Evolutionary conservation across 2,113 vertebrate species (phyloP), one percentile per base, ranked within the genome.

Genomic region (Anser cygnoides): DNA sequence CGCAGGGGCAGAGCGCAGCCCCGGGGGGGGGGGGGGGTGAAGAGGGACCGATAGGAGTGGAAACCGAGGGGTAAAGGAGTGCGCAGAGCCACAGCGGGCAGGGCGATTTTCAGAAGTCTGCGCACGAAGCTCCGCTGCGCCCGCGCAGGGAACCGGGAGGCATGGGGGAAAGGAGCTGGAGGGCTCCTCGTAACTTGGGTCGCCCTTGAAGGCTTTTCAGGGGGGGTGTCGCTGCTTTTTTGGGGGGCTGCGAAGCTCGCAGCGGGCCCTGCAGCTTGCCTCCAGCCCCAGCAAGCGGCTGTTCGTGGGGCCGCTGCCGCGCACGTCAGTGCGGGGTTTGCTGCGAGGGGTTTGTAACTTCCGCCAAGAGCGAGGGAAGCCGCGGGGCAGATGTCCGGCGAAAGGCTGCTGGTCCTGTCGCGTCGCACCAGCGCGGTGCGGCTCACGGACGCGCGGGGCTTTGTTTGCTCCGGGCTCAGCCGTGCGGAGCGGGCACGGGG

Each of bases 131-230:
- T 16, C 49, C 35, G 26, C 50, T 54, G 49, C 1, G 0, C 14
- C 41, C 17, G 6, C 23, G 1, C 35, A 11, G 35, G 28, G 19
- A 31, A 50, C 5, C 1, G 10, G 23, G 23, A 1, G 20, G 41
- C 35, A 18, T 20, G 16, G 18, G 10, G 16, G 1, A 1, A 26
- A 52, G 57, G 6, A 3, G 23, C 58, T 35, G 33, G 5, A 89
- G 25, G 9, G 7, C 10, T 44, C 10, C 21, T 66, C 44, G 18
- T 37, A 19, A n/a, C 41, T 44, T 19, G 43, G 2, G 49, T 62
- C 18, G 75, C 12, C 21, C 54, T 72, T 33, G 50, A 37, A 77
- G 68, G 71, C 28, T 11, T 61, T 31, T 43, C 0, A 12, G 17
- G 7, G 20, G 7, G 9, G 5, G 0, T 63, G 39, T 37, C 39